Percentiles rank a stretch among this genome's conserved stretches.
These are phyloP conservation scores for Pteromalus puparum DNA, from an alignment of 1,140 invertebrate genomes.

Conservation along the genomic window DNA sequence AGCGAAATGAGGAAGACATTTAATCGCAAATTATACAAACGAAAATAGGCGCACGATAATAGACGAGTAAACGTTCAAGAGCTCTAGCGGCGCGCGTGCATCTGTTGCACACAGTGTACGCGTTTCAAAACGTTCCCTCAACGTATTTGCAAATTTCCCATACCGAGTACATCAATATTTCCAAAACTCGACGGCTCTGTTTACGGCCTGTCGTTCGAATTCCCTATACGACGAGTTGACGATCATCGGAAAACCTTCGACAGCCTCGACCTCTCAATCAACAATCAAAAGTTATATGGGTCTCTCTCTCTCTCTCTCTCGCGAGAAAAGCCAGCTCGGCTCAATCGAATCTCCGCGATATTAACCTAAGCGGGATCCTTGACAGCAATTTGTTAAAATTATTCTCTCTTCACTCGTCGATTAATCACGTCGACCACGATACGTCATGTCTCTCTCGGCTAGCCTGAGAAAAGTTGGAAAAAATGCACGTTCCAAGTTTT, in stretches of 20 bases:
- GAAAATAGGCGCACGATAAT: not conserved
- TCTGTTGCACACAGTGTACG: not conserved
- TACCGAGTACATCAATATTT: slow-evolving; percentile 13
- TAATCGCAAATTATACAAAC: not conserved
- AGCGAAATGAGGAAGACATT: not conserved
- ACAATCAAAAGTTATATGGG: not conserved
- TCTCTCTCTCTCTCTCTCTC: not conserved
- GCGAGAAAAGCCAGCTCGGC: not conserved
- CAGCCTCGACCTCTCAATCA: not conserved
- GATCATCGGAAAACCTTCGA: no score
- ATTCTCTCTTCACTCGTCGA: not conserved
- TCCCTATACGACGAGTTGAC: no score
- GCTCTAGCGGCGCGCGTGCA: not conserved
- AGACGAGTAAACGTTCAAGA: not conserved
- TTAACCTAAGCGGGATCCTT: not conserved
- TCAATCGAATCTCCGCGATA: not conserved
- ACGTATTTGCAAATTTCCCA: slow-evolving; percentile 34
- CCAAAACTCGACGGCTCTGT: not conserved
- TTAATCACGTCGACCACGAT: slow-evolving; percentile 5
- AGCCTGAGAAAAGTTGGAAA: not conserved
- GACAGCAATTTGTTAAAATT: slow-evolving; percentile 20
- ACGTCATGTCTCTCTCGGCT: not conserved
- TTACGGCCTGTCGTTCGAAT: not conserved
- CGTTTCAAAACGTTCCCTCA: slow-evolving; percentile 30
- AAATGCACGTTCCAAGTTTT: not conserved